Conservation (phyloP, 2,113 vertebrate species). For the Anas platyrhynchos region DNA sequence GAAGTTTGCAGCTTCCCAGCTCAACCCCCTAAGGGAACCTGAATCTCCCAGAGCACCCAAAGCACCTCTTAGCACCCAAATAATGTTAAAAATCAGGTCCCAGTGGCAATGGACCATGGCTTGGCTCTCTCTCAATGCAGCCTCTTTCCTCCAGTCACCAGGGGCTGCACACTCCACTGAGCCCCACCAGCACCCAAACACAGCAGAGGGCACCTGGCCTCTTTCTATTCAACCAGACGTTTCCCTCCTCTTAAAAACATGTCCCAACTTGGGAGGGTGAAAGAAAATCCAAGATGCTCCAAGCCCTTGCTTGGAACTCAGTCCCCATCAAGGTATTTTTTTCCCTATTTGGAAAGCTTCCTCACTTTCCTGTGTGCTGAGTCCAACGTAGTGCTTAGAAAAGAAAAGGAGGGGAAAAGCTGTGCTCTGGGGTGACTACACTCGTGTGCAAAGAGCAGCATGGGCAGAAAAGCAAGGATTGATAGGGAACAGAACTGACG, state of each 20-base stretch:
- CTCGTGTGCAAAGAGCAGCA: background rate
- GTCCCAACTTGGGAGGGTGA: background rate
- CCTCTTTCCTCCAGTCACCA: background rate
- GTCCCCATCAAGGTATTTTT: background rate
- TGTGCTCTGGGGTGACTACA: fast-evolving
- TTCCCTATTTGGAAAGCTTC: background rate
- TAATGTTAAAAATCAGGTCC: background rate
- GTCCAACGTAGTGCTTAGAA: background rate
- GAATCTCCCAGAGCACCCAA: background rate
- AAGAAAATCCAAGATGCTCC: background rate
- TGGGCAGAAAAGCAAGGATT: background rate
- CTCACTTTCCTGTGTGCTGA: fast-evolving
- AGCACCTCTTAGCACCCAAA: background rate
- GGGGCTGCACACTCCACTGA: background rate
- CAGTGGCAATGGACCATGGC: fast-evolving
- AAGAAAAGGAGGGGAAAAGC: background rate
- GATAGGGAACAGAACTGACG: background rate
- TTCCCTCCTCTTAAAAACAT: background rate
- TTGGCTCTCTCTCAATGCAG: too few species aligned
- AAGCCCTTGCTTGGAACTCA: background rate
- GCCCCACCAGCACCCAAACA: background rate
- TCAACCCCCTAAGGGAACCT: background rate
- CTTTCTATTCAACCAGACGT: background rate
- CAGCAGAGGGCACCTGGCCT: fast-evolving
- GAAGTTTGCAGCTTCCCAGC: background rate